Percentiles rank a stretch among this genome's conserved stretches.
phyloP scores from a whole-genome alignment of 2,888 invertebrate genomes.

The Priocnemis perturbator region DNA sequence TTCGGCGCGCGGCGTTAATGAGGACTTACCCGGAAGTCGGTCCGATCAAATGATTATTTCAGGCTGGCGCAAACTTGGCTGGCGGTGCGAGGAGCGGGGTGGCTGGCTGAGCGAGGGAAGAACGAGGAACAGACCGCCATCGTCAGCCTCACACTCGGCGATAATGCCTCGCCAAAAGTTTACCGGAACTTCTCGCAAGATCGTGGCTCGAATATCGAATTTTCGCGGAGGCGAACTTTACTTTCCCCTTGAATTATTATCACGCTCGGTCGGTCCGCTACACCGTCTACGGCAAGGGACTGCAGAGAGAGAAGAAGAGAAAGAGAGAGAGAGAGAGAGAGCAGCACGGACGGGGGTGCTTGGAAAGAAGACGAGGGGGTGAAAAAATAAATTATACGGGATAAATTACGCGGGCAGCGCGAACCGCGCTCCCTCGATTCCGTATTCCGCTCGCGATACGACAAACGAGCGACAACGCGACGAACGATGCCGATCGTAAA shows the following conservation, averaged over 20 bases:
- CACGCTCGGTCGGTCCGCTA: conserved; percentile 33
- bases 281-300: conserved; percentile 19
- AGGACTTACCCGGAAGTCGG: conserved; percentile 58
- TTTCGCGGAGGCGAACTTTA: conserved; percentile 48
- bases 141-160: conserved; percentile 26
- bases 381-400: conserved; percentile 4
- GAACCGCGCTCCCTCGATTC: too few relatives aligned
- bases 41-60: conserved; percentile 58
- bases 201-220: conserved; percentile 65
- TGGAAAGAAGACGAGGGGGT: neutral
- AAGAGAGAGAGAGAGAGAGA: too few relatives aligned
- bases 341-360: neutral
- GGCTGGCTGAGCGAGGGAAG: conserved; percentile 24
- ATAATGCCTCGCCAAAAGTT: conserved; percentile 48
- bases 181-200: conserved; percentile 50
- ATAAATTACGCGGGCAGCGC: too few relatives aligned
- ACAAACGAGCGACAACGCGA: too few relatives aligned
- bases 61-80: conserved; percentile 1
- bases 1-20: conserved; percentile 25
- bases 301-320: too few relatives aligned
- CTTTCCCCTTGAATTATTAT: conserved; percentile 54
- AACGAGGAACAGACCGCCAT: conserved; percentile 8
- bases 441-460: too few relatives aligned
- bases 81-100: too few relatives aligned
- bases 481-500: too few relatives aligned